Base-by-base conservation (phyloP, 2,888 invertebrate species). In the Gryllus longicercus region DNA sequence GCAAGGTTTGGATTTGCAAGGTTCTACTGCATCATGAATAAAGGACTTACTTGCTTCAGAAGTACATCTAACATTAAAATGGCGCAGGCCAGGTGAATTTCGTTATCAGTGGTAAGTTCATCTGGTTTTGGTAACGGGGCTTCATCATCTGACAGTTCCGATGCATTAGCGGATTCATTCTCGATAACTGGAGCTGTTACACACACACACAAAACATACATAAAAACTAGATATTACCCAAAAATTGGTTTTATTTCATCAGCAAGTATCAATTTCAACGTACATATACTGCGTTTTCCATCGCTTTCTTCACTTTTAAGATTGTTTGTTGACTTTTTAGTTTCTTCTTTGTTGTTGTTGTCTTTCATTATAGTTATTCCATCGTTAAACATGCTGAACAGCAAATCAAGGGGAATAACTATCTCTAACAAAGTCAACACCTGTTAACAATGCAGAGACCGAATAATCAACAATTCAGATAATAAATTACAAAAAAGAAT, bases 21-120 rank as follows among this genome's bases (percentile, higher is more conserved):
- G 1, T 21, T 21, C 21, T 21, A 21, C 21, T 21, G 21, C 1
- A 8, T 38, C 8, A 38, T 38, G 8, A 38, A 38, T 38, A 38
- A 38, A 38, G 38, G 5, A 38, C 50, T 50, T 83, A 95, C 95
- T 91, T 99, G 99, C 88, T 97, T 97, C 18, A 98, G 89, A 78
- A 98, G 88, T 83, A 98, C 94, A 86, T 99, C 99, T 82, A 99
- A 89, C 97, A 99, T 98, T 74, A 98, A 91, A 83, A 98, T 96
- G 86, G 97, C 98, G 85, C 98, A 98, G 0, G 95, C 95, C n/a
- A 98, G 89, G 86, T 96, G 96, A 79, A 93, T 89, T 85, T 93
- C 93, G 21, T 91, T 90, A 83, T 93, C 93, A 0, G 91, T 90
- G 83, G 93, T 92, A 80, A 93, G 93, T 85, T 93, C 93, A 81